A percentile compares a stretch with the other conserved stretches of the same genome.
Evolutionary conservation across 2,797 vertebrate species (phyloP).

Genomic region (Phoebastria nigripes): DNA sequence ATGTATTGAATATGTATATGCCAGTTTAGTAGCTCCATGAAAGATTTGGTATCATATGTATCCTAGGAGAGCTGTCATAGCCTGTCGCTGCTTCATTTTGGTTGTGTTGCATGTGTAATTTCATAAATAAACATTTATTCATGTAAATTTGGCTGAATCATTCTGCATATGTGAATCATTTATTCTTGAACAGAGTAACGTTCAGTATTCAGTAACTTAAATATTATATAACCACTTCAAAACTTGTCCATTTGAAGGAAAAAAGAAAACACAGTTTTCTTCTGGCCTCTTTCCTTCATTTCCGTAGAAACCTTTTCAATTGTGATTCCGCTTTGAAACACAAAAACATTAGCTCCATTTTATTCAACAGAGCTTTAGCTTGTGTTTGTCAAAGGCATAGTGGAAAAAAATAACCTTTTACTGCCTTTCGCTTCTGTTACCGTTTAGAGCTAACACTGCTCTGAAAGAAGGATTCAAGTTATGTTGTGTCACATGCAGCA

Average conservation of each 20-base stretch:
- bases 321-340: conserved; percentile 45
- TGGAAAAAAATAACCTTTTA: background rate
- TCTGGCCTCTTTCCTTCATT: conserved; percentile 47
- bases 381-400: conserved; percentile 26
- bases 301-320: conserved; percentile 47
- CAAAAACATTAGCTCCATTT: conserved; percentile 39
- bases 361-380: conserved; percentile 35
- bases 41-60: background rate
- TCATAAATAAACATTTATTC: conserved; percentile 64
- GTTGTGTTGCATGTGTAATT: conserved; percentile 35
- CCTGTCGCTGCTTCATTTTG: conserved; percentile 1
- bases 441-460: background rate
- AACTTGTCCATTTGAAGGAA: conserved; percentile 45
- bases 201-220: conserved; percentile 38
- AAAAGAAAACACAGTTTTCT: conserved; percentile 57
- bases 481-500: background rate
- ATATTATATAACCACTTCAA: conserved; percentile 65
- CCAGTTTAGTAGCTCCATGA: conserved; percentile 25
- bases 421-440: background rate
- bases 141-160: conserved; percentile 57
- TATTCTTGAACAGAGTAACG: conserved; percentile 44
- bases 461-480: background rate
- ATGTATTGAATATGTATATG: background rate
- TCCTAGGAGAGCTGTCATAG: conserved; percentile 11
- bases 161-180: conserved; percentile 65